Conservation (phyloP, 2,113 vertebrate genomes). For the Leptodactylus fuscus region DNA sequence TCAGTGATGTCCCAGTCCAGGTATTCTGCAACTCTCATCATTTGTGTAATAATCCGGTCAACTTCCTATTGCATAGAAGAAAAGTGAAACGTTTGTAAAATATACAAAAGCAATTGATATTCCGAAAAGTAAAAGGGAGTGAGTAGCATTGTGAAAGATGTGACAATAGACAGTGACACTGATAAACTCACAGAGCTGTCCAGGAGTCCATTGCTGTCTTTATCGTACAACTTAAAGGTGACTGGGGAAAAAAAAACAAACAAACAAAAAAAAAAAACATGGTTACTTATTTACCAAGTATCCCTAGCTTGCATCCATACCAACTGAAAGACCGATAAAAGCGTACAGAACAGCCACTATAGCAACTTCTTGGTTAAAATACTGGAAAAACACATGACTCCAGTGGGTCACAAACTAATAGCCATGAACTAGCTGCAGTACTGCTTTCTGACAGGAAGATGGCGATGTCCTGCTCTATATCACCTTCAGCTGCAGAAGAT, state of each 20-base stretch:
- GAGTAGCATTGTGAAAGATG: too few species aligned
- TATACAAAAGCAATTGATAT: background rate
- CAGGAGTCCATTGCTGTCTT: slow-evolving; percentile 87
- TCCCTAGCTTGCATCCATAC: background rate
- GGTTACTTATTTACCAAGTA: background rate
- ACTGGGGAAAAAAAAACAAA: slow-evolving; percentile 69
- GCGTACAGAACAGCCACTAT: too few species aligned
- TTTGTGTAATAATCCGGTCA: slow-evolving; percentile 87
- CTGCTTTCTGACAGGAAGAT: background rate
- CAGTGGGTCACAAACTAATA: too few species aligned
- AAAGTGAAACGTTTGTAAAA: background rate
- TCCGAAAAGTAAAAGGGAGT: background rate
- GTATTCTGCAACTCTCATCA: slow-evolving; percentile 90
- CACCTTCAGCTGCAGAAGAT: background rate
- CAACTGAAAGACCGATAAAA: too few species aligned
- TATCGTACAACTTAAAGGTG: slow-evolving; percentile 92
- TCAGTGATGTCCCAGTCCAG: slow-evolving; percentile 90
- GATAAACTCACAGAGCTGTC: slow-evolving; percentile 86
- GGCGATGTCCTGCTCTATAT: background rate
- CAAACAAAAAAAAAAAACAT: background rate
- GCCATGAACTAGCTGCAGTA: background rate
- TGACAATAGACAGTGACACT: too few species aligned
- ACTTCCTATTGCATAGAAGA: slow-evolving; percentile 78
- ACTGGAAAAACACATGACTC: background rate
- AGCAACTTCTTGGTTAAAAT: too few species aligned